Conservation (phyloP, 2,888 invertebrate genomes). For the Nymphalis c-album region DNA sequence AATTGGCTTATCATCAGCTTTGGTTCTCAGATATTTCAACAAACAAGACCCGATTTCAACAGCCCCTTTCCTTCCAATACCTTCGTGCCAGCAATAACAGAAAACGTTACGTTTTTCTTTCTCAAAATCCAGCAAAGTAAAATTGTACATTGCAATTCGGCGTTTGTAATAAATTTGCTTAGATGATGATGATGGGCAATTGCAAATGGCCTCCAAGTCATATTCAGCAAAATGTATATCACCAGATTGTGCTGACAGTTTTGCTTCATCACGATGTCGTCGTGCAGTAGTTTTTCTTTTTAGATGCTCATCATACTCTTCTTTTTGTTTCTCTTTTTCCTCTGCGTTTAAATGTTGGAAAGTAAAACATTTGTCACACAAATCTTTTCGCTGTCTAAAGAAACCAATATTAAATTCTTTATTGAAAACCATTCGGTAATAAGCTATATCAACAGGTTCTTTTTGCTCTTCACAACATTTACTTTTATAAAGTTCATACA, state of each 20-base stretch:
- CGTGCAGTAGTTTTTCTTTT: not conserved
- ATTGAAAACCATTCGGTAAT: not conserved
- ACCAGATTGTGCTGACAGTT: constrained; percentile 31
- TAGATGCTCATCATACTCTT: not conserved
- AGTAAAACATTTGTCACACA: not conserved
- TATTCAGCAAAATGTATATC: constrained; percentile 35
- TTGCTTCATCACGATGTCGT: constrained; percentile 34
- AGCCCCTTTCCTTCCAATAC: not conserved
- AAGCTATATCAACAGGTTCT: not conserved
- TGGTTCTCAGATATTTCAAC: not conserved
- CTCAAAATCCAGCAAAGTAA: constrained; percentile 10
- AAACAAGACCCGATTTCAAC: not conserved
- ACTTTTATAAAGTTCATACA: not conserved
- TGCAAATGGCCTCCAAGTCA: constrained; percentile 35
- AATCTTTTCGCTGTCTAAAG: not conserved
- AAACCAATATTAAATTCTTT: not conserved
- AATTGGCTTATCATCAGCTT: not conserved
- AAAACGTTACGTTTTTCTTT: not conserved
- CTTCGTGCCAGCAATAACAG: constrained; percentile 6
- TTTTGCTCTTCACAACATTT: not conserved
- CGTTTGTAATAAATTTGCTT: constrained; percentile 3
- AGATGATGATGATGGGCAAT: constrained; percentile 1
- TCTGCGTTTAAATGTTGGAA: not conserved
- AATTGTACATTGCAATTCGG: not conserved
- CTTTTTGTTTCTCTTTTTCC: not conserved